phyloP scores from a whole-genome alignment of 2,797 vertebrate genomes.

The Numenius phaeopus region DNA sequence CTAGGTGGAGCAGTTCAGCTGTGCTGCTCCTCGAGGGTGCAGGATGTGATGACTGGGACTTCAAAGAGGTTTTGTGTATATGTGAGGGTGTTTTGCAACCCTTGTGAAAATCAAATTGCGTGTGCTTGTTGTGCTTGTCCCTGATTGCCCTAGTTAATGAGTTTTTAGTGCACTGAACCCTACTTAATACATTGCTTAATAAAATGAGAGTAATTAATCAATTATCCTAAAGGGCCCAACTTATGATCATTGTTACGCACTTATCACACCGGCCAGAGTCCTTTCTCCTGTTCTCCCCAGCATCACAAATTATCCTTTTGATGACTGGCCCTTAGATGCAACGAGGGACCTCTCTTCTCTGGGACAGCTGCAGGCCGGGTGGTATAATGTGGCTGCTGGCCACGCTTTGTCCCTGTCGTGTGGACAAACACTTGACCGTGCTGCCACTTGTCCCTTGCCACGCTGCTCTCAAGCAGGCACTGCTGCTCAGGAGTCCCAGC shows the following conservation, averaged over 20 bases:
- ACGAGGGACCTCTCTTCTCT: neutral
- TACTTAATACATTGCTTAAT: conserved; percentile 40
- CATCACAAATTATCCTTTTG: neutral
- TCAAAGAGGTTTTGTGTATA: neutral
- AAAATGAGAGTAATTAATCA: conserved; percentile 65
- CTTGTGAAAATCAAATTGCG: neutral
- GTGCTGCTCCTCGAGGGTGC: neutral
- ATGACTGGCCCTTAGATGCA: neutral
- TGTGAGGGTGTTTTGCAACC: neutral
- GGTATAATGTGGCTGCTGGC: neutral
- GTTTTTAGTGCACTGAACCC: conserved; percentile 66
- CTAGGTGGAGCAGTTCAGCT: neutral
- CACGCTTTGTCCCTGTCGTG: neutral
- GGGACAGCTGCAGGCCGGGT: rapidly evolving
- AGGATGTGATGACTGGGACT: neutral
- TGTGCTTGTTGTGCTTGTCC: conserved; percentile 36
- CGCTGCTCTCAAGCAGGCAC: neutral
- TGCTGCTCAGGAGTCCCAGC: neutral
- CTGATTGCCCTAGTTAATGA: conserved; percentile 54
- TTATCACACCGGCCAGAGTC: neutral
- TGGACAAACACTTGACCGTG: neutral
- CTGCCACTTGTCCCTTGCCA: neutral
- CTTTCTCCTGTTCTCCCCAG: neutral
- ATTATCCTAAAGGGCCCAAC: conserved; percentile 1
- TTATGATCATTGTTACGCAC: neutral